Conservation (phyloP, 1,140 invertebrate genomes). For the Psilanteris sp. region DNA sequence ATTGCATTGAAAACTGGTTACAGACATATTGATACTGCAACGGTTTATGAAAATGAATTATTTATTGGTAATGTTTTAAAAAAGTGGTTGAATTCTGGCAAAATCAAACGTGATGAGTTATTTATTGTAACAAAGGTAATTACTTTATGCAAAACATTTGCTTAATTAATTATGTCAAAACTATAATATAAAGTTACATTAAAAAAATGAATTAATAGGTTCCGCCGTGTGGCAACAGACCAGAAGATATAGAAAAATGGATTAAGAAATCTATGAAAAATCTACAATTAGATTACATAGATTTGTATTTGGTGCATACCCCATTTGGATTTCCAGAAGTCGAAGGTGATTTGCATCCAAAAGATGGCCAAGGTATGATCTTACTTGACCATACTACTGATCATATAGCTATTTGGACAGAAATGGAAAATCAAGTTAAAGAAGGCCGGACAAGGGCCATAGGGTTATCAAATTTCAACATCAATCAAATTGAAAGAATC, state of each 20-base stretch:
- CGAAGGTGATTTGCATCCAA: constrained; percentile 78
- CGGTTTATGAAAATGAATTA: constrained; percentile 83
- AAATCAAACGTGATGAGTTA: constrained; percentile 83
- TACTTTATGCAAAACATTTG: too few relatives aligned
- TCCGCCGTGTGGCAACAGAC: constrained; percentile 77
- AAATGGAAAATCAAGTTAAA: constrained; percentile 85
- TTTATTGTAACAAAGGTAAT: constrained; percentile 85
- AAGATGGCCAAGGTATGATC: constrained; percentile 82
- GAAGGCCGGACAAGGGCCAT: constrained; percentile 84
- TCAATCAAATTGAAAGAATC: constrained; percentile 84
- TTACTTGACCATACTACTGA: constrained; percentile 84
- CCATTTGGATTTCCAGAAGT: constrained; percentile 84
- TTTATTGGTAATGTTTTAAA: constrained; percentile 83
- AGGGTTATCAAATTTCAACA: constrained; percentile 90
- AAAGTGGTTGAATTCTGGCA: constrained; percentile 83
- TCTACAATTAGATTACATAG: constrained; percentile 84
- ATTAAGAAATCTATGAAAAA: constrained; percentile 82
- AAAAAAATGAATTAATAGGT: too few relatives aligned
- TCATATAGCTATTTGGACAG: constrained; percentile 86
- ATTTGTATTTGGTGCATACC: constrained; percentile 85
- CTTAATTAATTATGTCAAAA: too few relatives aligned
- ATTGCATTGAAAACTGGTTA: constrained; percentile 84
- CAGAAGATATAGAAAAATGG: constrained; percentile 81
- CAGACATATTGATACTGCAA: constrained; percentile 85
- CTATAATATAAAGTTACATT: too few relatives aligned